Evolutionary conservation across 2,888 invertebrate species (phyloP), one percentile per base, ranked within the genome.

Genomic region (Acleris holmiana): DNA sequence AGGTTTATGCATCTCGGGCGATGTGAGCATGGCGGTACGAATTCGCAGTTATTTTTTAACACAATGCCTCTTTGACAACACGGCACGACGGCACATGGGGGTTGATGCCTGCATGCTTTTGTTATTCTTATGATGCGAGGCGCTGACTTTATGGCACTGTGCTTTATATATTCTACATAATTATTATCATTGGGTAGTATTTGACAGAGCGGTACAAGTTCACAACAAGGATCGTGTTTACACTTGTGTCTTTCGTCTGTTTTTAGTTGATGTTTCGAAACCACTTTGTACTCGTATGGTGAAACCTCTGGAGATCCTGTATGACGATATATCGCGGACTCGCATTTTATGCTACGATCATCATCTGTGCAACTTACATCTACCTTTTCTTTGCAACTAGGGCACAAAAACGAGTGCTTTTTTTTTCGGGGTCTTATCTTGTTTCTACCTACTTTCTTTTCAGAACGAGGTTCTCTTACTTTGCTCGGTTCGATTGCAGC

Each of bases 71-170:
- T 85, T 75, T 91, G 91, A 73, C 91, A 91, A 1, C 88, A 88
- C 13, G 91, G 91, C n/a, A 85, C 90, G 2, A 89, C 89, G 5
- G 84, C 86, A 69, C 91, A 91, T 1, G 91, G 91, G 2, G 91
- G 90, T 68, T 91, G 88, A 68, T 91, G 91, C 67, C 88, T 79
- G 71, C 91, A 91, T 6, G 89, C 89, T 78, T 91, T 91, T 15
- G 88, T 88, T 46, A 91, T 84, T 76, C 85, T 82, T 29, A 91
- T 84, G 29, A 83, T 73, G 68, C 82, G 81, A 23, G 85, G 83
- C 44, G 70, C 71, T 19, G 76, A 55, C 72, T 79, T 87, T 47
- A 71, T 50, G 23, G 17, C 13, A 35, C 35, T 35, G 13, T 35
- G 35, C 35, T 35, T 18, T 3, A 17, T 6, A 44, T 44, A n/a